phyloP scores from a whole-genome alignment of 2,797 vertebrate species.

The Poecilia velifera region DNA sequence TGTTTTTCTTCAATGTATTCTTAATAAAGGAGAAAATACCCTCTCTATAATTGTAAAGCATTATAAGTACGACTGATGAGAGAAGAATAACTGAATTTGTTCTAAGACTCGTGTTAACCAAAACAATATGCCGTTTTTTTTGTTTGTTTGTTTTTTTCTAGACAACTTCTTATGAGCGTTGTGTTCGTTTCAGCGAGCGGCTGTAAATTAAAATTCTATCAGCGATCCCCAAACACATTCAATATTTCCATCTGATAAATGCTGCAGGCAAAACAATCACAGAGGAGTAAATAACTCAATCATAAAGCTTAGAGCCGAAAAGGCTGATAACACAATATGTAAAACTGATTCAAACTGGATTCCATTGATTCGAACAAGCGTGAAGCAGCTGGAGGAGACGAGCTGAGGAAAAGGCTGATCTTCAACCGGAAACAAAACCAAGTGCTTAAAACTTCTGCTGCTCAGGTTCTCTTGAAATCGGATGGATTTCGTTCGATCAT shows the following conservation, averaged over 20 bases:
- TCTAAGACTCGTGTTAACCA: background rate
- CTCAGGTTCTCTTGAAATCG: background rate
- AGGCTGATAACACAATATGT: slow-evolving; percentile 10
- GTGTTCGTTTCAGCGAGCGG: background rate
- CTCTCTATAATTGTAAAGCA: too few relatives aligned
- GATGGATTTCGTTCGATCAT: background rate
- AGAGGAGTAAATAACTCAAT: slow-evolving; percentile 15
- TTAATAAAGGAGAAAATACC: background rate
- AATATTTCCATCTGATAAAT: slow-evolving; percentile 28
- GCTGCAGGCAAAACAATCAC: slow-evolving; percentile 17
- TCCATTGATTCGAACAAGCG: slow-evolving; percentile 6
- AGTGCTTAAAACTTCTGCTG: background rate
- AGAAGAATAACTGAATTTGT: background rate
- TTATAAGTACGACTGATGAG: background rate
- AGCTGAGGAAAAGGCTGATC: background rate
- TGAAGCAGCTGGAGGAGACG: slow-evolving; percentile 3
- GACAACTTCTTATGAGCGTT: background rate
- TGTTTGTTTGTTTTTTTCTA: background rate
- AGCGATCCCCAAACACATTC: slow-evolving; percentile 1
- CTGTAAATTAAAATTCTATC: slow-evolving; percentile 12
- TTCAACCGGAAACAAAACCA: background rate
- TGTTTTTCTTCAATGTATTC: background rate
- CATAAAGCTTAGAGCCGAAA: slow-evolving; percentile 6
- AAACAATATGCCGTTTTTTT: background rate
- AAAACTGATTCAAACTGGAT: slow-evolving; percentile 8